Percentiles rank a stretch among this genome's conserved stretches.
These are phyloP conservation scores for Nymphalis c-album DNA, from an alignment of 2,888 invertebrate species.

Conservation along the genomic window DNA sequence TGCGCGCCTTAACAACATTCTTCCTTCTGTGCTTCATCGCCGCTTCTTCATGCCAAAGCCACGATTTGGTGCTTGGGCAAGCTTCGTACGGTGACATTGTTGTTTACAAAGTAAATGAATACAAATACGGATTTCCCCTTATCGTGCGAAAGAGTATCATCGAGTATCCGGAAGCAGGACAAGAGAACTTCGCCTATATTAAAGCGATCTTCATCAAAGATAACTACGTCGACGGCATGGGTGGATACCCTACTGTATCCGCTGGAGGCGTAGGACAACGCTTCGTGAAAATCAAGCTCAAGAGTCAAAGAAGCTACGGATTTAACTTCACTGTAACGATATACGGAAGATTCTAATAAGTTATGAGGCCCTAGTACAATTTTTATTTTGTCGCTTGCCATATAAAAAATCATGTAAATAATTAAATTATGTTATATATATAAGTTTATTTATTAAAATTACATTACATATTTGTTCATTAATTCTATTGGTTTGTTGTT, in stretches of 20 bases:
- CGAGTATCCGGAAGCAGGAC: conserved; percentile 65
- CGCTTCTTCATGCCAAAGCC: conserved; percentile 58
- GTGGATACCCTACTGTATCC: conserved; percentile 65
- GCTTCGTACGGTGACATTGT: conserved; percentile 65
- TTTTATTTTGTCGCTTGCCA: conserved; percentile 27
- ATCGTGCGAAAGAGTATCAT: conserved; percentile 58
- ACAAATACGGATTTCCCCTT: conserved; percentile 69
- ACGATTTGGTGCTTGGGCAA: conserved; percentile 62
- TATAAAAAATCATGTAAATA: conserved; percentile 19
- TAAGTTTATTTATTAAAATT: background rate
- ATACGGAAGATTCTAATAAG: conserved; percentile 64
- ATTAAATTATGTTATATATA: background rate
- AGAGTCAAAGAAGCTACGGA: conserved; percentile 65
- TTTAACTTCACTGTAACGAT: conserved; percentile 72
- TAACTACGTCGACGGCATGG: conserved; percentile 59
- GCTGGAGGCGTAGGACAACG: conserved; percentile 71
- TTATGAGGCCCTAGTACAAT: conserved; percentile 43
- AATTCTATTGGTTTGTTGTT: too few relatives aligned
- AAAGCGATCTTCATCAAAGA: conserved; percentile 66
- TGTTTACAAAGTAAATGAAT: conserved; percentile 59
- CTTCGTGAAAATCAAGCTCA: conserved; percentile 69
- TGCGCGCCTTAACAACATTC: conserved; percentile 54
- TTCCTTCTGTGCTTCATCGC: conserved; percentile 55
- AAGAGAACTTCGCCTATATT: conserved; percentile 63
- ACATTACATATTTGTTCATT: too few relatives aligned